Conservation (phyloP, 2,797 vertebrate genomes). For the Morus bassanus region DNA sequence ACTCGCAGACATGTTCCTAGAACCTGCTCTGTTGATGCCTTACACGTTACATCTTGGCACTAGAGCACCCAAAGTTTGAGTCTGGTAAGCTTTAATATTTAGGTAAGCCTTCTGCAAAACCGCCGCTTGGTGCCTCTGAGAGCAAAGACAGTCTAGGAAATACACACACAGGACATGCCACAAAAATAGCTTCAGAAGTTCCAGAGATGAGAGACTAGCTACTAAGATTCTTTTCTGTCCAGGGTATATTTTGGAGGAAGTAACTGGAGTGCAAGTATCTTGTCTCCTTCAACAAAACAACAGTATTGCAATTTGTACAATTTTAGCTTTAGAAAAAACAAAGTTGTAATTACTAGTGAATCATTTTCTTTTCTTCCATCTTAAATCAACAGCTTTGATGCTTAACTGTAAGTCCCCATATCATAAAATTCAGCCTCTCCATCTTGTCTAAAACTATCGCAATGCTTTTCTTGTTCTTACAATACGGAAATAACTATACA, state of each 20-base stretch:
- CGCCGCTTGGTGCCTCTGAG: background rate
- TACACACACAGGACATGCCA: rapidly evolving
- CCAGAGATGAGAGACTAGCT: background rate
- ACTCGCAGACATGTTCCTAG: background rate
- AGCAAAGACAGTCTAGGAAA: background rate
- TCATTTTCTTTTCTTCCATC: background rate
- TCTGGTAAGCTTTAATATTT: background rate
- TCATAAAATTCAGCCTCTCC: background rate
- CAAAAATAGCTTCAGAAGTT: background rate
- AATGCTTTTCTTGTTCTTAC: background rate
- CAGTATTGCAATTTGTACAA: background rate
- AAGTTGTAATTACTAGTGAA: background rate
- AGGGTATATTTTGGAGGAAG: background rate
- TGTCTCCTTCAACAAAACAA: background rate
- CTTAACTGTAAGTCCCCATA: background rate
- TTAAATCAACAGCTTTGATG: background rate
- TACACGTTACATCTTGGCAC: background rate
- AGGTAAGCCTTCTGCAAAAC: background rate
- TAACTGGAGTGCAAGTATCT: background rate
- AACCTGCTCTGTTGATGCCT: background rate
- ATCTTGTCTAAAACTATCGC: background rate
- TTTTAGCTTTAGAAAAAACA: background rate
- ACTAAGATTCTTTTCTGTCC: background rate
- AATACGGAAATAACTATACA: background rate
- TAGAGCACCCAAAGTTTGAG: rapidly evolving